Evolutionary conservation across 2,888 invertebrate genomes (phyloP), one percentile per base, ranked within the genome.

Genomic region (Noctua janthina): DNA sequence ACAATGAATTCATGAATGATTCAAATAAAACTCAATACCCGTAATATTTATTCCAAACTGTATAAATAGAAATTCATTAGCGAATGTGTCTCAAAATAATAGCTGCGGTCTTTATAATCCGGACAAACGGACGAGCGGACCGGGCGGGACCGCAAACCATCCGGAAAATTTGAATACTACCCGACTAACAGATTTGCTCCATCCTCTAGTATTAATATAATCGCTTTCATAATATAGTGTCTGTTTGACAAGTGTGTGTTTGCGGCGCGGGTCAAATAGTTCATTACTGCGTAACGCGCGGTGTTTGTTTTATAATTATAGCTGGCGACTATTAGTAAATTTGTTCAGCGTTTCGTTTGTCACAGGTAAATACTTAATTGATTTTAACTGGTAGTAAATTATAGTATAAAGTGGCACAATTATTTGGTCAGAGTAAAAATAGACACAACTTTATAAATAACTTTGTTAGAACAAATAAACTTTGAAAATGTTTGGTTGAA

Each of bases 11-110:
- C 78, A 85, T 87, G 78, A 88, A 89, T 83, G 81, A 88, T 80
- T 81, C 81, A 87, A 81, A 76, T 68, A 75, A 43, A 59, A 74
- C 74, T 78, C 78, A 69, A 81, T 74, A 81, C 68, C 74, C 80
- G 67, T 72, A 56, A 79, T 76, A 87, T 76, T 83, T 80, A 88
- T 87, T 83, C 69, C 68, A 56, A 74, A 76, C 81, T 80, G 78
- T 87, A 82, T 83, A 82, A 81, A 88, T 80, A 82, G 76, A 90
- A 87, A 87, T 88, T 90, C 87, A 88, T 89, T 90, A 83, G 74
- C 66, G 83, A 82, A 82, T 84, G 69, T 90, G 79, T 87, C 82
- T 80, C 80, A 68, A 66, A 76, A 80, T 88, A 88, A 85, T 87
- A 78, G 68, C 76, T 54, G 64, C 59, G 78, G 82, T 78, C 87